Base-by-base conservation (phyloP, 2,797 vertebrate genomes). In the Eurystomus glaucurus region DNA sequence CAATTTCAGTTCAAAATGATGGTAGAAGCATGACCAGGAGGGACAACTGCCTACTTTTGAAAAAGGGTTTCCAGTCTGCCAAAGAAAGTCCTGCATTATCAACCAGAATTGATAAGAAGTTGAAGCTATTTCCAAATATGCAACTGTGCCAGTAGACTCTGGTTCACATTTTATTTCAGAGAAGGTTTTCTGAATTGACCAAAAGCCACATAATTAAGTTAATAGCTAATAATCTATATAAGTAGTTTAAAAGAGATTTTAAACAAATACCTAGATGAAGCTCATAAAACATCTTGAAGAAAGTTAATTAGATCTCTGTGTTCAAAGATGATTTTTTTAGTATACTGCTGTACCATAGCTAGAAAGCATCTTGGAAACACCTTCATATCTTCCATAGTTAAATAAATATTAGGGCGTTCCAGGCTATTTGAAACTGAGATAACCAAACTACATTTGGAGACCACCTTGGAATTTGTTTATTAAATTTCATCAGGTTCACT, bases 311-410 rank as follows among this genome's bases (percentile, higher is more conserved):
- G 62, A 23, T 90, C 52, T 90, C 35, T 81, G 41, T 92, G 88
- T 97, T 97, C 78, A 93, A 64, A 96, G 88, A 14, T 85, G n/a
- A 65, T 90, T 77, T 52, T 85, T 72, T 88, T 77, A 68, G 64
- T 62, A 65, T 64, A 52, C 21, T 89, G 54, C 52, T 43, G 10
- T 79, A 78, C 66, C 50, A 23, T 74, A 41, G 61, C 52, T 62
- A 69, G 84, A 94, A 94, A 96, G 4, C 52, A 22, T 93, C 74
- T 96, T 88, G 58, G 85, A 96, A 96, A 88, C 8, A 9, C 26
- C 85, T 87, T 82, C 48, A 26, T 65, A 86, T 55, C 50, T 78
- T 97, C 79, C 69, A 85, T 28, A 86, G 31, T 51, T 65, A 86
- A 90, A 95, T 66, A 87, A 91, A 93, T 72, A 88, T 62, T 87